These are phyloP conservation scores for Crotophaga sulcirostris DNA, from an alignment of 2,113 vertebrate species.

Conservation along the genomic window DNA sequence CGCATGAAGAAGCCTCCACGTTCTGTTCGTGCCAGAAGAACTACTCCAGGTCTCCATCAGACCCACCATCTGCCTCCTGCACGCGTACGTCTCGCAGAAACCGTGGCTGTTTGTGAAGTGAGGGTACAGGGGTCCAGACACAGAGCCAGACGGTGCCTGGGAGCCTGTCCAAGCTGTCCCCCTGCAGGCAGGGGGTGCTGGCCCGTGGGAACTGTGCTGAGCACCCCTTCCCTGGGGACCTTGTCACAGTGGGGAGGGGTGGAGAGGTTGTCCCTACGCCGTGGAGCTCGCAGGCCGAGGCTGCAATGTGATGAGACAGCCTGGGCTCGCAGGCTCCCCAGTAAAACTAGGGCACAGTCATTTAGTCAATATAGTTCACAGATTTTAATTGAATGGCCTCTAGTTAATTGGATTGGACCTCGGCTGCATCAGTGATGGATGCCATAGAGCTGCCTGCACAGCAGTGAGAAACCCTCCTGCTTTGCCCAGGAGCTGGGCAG, in stretches of 20 bases:
- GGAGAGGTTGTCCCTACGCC: not conserved
- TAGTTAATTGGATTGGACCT: constrained; percentile 27
- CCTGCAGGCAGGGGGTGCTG: not conserved
- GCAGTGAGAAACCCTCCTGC: fast-evolving
- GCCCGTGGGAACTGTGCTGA: fast-evolving
- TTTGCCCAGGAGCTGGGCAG: not conserved
- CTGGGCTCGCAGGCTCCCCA: not conserved
- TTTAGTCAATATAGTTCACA: not conserved
- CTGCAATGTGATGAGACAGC: not conserved
- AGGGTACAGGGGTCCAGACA: fast-evolving
- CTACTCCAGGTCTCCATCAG: constrained; percentile 88
- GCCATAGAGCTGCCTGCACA: not conserved
- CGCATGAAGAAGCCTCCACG: constrained; percentile 88
- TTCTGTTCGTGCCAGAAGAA: constrained; percentile 88
- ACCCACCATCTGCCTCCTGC: constrained; percentile 89
- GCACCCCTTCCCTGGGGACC: no score
- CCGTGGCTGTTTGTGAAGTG: fast-evolving
- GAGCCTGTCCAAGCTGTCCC: no score
- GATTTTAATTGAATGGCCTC: constrained; percentile 51
- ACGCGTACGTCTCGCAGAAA: constrained; percentile 78
- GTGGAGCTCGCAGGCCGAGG: fast-evolving
- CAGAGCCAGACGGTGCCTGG: fast-evolving
- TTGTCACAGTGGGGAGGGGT: not conserved
- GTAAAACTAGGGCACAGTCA: not conserved
- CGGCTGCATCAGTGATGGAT: not conserved